Percentiles rank a stretch among this genome's conserved stretches.
phyloP scores from a whole-genome alignment of 1,140 invertebrate genomes.

The Heliothis subflexa region DNA sequence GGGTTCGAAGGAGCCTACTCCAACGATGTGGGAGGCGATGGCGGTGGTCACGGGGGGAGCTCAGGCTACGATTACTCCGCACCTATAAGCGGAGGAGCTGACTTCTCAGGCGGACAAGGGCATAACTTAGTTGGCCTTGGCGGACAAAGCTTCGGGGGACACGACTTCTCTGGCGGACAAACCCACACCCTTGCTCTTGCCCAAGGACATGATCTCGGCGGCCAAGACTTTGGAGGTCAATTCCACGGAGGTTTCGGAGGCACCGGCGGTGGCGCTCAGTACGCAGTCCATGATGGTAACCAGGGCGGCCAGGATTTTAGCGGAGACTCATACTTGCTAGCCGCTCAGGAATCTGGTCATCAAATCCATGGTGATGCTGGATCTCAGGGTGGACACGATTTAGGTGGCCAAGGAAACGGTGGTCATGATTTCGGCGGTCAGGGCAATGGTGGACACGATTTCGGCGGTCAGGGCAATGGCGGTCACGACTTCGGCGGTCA shows the following conservation, averaged over 20 bases:
- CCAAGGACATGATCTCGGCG: conserved; percentile 48
- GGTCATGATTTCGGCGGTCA: conserved; percentile 44
- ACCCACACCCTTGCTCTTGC: conserved; percentile 24
- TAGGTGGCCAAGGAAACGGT: conserved; percentile 51
- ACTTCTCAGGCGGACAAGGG: conserved; percentile 54
- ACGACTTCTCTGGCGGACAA: conserved; percentile 40
- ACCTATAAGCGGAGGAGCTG: conserved; percentile 48
- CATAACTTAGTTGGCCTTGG: conserved; percentile 44
- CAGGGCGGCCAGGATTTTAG: conserved; percentile 46
- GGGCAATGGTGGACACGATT: conserved; percentile 40
- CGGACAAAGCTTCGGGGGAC: conserved; percentile 48
- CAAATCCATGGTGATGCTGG: conserved; percentile 62
- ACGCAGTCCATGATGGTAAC: conserved; percentile 42
- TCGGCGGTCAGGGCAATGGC: conserved; percentile 49
- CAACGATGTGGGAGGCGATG: conserved; percentile 56
- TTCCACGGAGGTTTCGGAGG: conserved; percentile 53
- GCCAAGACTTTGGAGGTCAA: conserved; percentile 43
- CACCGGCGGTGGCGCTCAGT: conserved; percentile 48
- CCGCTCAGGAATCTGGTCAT: conserved; percentile 71
- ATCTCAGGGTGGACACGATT: conserved; percentile 55
- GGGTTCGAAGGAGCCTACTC: conserved; percentile 61
- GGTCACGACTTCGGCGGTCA: conserved; percentile 46
- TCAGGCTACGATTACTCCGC: conserved; percentile 50
- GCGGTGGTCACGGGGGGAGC: conserved; percentile 56
- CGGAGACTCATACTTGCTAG: conserved; percentile 79